Evolutionary conservation across 1,140 invertebrate species (phyloP), one percentile per base, ranked within the genome.

Genomic region (Apis florea): DNA sequence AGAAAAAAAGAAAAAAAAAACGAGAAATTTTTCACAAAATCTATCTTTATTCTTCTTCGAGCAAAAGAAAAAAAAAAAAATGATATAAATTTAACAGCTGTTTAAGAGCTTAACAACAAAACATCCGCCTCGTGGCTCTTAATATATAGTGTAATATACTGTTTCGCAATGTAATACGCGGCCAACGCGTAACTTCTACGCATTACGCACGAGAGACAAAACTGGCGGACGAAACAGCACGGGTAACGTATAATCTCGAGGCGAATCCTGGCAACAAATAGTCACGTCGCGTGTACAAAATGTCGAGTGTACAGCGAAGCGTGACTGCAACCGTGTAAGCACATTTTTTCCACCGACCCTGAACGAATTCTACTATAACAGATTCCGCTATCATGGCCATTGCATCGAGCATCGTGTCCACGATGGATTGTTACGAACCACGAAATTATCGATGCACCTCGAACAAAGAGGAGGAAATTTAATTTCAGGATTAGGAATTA

Each of bases 341-440:
- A 40, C 70, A 72, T 72, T 74, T 74, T 73, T 63, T 53, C 51
- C 58, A 26, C 31, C 72, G 72, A 63, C 72, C 72, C 59, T 74
- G 72, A 74, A 74, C 72, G 59, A 63, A 64, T 74, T 74, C 72
- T 74, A 74, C 40, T 64, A 19, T 51, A 74, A 26, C 70, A 72
- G 70, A 53, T 72, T 56, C 31, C 51, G 26, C 51, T 64, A 63
- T 74, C 58, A 51, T 15, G 24, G 72, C n/a, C 58, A 10, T 51
- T 51, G 40, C 59, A 63, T 24, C 11, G 47, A 3, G 53, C 53
- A 13, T n/a, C 58, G 21, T 15, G 72, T 10, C 47, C 24, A 63
- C 19, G 24, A 53, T 15, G 24, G 49, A 63, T 63, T 21, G 47
- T 11, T 15, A 17, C 59, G 47, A 74, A 15, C 59, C 21, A 47